Evolutionary conservation across 1,140 invertebrate species (phyloP), one percentile per base, ranked within the genome.

Genomic region (Drosophila lowei): DNA sequence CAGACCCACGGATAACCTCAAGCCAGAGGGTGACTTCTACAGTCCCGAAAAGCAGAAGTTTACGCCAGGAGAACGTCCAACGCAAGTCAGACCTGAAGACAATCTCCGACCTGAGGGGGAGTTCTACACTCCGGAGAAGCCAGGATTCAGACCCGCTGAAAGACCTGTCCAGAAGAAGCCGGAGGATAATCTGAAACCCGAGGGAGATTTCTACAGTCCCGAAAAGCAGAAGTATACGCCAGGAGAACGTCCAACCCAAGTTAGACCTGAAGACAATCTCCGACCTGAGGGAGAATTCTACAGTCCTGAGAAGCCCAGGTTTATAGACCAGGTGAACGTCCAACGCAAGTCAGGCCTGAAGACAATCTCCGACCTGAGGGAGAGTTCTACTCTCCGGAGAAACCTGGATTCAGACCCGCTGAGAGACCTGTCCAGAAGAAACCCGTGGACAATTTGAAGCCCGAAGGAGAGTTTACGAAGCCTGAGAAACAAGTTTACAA

Each of bases 361-460:
- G 93, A 93, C 50, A 92, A 93, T 65, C 79, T 95, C 0, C 85
- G 90, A 6, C 93, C 94, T 7, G 95, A 95, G 85, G 95, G 95
- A 18, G 93, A 95, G 90, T 95, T 94, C 77, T 92, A 93, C 71
- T 62, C 72, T 34, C 92, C 92, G 1, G 92, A 93, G 41, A 92
- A 92, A 70, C 91, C 92, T 3, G 75, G 84, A 59, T 93, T 88
- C 80, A 75, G 72, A 34, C 92, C 92, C 28, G 94, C 92, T 0
- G 94, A 95, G 73, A 83, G 93, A 55, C 92, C 91, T 47, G 80
- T 91, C 43, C 93, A 93, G 9, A 56, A 23, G 93, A 93, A 92
- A 67, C 94, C 93, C 2, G 88, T 93, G 67, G 94, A 95, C 71
- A 94, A 95, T 89, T 68, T 95, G 1, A 88, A 90, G 59, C 92